Base-by-base conservation (phyloP, 2,888 invertebrate genomes). In the Xanthostigma xanthostigma region DNA sequence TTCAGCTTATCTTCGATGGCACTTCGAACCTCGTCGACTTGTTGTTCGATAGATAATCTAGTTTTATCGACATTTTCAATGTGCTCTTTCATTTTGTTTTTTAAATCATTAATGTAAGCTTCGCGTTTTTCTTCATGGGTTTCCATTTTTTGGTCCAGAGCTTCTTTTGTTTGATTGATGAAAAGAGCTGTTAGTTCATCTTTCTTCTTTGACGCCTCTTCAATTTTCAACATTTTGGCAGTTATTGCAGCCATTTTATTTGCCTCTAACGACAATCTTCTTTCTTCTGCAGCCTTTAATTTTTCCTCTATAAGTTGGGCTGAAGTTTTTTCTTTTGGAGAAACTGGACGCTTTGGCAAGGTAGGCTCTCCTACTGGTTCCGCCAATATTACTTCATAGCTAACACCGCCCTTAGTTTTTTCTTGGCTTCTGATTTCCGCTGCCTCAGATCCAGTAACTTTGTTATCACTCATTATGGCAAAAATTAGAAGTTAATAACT, bases 371-470 rank as follows among this genome's bases (percentile, higher is more conserved):
- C 76, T 48, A 80, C 79, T 33, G 88, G 85, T 64, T 91, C 89
- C 37, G 90, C 88, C 58, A 93, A 72, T 63, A 92, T 90, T 60
- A 92, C 89, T 70, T 93, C 92, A 71, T 89, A 93, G 65, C 88
- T 86, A 50, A 92, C 72, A 9, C 92, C 92, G 33, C 92, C 92
- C 66, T 89, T 86, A 46, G 90, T 86, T 72, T 89, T 87, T 74
- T 92, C 92, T 71, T 90, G 88, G 75, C 89, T 89, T 65, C 90
- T 80, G 62, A 91, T 89, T 70, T 91, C 90, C 63, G 90, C 90
- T 56, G 89, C 5, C 27, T 27, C 27, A 27, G 27, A 3, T 27
- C 27, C 27, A 27, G 27, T 27, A 27, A 27, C 27, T 27, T 27
- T 3, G 1, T 27, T 27, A 27, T 27, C 27, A 27, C 27, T 27